Conservation (phyloP, 2,888 invertebrate species). For the Drosophila siamana region DNA sequence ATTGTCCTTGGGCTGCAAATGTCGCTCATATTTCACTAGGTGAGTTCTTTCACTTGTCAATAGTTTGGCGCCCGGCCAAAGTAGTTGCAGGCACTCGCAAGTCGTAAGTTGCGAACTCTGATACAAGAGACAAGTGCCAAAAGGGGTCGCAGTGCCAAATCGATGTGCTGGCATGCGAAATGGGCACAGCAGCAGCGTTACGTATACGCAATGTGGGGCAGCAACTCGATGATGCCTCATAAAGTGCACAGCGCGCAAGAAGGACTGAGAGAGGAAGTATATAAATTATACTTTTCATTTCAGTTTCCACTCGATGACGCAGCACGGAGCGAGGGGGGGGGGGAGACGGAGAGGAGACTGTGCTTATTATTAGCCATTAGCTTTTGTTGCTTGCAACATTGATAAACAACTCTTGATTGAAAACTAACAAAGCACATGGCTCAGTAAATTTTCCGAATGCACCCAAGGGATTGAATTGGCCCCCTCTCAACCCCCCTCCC, state of each 20-base stretch:
- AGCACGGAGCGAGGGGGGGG: not conserved
- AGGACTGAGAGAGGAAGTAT: not conserved
- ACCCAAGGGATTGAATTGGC: conserved; percentile 54
- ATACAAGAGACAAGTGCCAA: conserved; percentile 13
- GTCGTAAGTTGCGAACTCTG: not conserved
- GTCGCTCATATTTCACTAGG: conserved; percentile 22
- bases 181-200: conserved; percentile 17
- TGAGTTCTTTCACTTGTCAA: conserved; percentile 10
- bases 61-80: conserved; percentile 37
- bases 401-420: conserved; percentile 76
- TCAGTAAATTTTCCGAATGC: conserved; percentile 63
- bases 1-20: conserved; percentile 30
- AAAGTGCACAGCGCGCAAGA: not conserved
- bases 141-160: conserved; percentile 3
- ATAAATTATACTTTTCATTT: conserved; percentile 25
- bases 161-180: conserved; percentile 21
- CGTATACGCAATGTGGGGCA: conserved; percentile 38
- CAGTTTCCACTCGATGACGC: conserved; percentile 1
- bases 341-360: not conserved
- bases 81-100: not conserved
- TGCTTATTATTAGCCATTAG: conserved; percentile 69
- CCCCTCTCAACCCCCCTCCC: not conserved
- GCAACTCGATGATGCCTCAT: conserved; percentile 20
- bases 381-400: conserved; percentile 65
- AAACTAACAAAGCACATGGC: conserved; percentile 75